Evolutionary conservation across 2,113 vertebrate genomes (phyloP).

Genomic region (Sebastes schlegelii): DNA sequence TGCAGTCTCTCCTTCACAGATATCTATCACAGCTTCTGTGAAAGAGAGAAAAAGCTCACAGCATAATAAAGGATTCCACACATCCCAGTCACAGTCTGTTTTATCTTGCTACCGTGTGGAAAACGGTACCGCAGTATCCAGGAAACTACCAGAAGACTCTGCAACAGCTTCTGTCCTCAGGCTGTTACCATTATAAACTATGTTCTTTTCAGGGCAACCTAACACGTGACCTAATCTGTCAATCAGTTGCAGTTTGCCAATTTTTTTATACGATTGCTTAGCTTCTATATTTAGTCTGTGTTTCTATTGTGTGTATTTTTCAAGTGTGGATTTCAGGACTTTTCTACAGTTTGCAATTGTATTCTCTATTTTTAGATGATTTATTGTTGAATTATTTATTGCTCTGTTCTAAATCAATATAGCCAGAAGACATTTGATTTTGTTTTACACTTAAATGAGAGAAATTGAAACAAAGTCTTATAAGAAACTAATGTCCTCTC

Average conservation of each 20-base stretch:
- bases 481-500: not conserved
- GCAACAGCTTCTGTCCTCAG: conserved; percentile 8
- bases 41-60: not conserved
- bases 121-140: conserved; percentile 24
- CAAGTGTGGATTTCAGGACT: not conserved
- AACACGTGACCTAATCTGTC: not conserved
- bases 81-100: conserved; percentile 14
- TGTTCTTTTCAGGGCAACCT: conserved; percentile 1
- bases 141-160: conserved; percentile 35
- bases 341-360: not conserved
- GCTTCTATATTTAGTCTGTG: not conserved
- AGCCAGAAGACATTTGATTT: conserved; percentile 17
- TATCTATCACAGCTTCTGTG: conserved; percentile 20
- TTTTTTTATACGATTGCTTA: not conserved
- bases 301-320: not conserved
- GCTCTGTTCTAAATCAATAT: conserved; percentile 1
- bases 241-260: not conserved
- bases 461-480: conserved; percentile 4
- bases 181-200: conserved; percentile 18
- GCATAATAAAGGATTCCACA: conserved; percentile 42
- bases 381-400: conserved; percentile 32
- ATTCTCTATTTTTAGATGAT: not conserved
- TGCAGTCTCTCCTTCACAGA: not conserved
- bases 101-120: conserved; percentile 31
- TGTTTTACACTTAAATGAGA: not conserved